Evolutionary conservation across 1,140 invertebrate species (phyloP).

Genomic region (Popillia japonica): DNA sequence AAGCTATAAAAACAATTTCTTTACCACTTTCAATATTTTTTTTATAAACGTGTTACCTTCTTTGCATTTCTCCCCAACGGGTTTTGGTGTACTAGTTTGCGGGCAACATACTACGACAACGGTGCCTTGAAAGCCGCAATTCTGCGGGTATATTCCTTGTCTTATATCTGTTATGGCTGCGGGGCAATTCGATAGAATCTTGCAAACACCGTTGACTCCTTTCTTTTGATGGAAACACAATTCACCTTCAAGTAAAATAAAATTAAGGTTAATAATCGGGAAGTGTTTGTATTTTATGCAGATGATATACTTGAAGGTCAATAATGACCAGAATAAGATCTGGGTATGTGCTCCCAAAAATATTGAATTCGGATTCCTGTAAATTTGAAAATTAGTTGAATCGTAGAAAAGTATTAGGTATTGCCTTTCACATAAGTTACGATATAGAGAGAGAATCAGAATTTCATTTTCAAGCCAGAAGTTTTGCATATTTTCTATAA

Average conservation of each 20-base stretch:
- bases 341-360: no score
- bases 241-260: not conserved
- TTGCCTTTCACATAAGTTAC: no score
- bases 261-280: no score
- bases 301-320: no score
- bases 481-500: no score
- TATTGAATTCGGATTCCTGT: no score
- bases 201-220: not conserved
- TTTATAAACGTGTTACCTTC: not conserved
- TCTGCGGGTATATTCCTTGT: not conserved
- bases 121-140: constrained; percentile 8
- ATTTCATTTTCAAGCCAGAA: no score
- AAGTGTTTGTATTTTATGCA: no score
- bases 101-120: not conserved
- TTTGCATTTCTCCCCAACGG: not conserved
- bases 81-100: not conserved
- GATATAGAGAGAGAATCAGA: no score
- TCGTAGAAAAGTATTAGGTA: no score
- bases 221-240: not conserved
- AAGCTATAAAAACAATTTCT: not conserved
- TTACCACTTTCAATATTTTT: not conserved
- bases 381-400: no score
- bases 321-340: no score
- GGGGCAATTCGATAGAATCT: not conserved
- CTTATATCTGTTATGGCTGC: not conserved